Base-by-base conservation (phyloP, 2,888 invertebrate genomes). In the Tetragonisca angustula region DNA sequence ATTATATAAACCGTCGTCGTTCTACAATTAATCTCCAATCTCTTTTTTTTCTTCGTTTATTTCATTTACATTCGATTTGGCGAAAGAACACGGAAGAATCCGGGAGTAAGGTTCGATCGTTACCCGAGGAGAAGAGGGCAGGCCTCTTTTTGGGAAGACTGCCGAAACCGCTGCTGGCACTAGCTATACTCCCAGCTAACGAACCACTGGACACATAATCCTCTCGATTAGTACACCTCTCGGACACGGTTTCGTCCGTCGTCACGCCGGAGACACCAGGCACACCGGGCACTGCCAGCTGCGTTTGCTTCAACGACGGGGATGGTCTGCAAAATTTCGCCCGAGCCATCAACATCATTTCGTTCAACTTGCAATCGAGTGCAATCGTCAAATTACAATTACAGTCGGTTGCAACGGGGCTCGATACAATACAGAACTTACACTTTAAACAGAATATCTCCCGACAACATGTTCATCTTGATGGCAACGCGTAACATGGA, bases 371-470 rank as follows among this genome's bases (percentile, higher is more conserved):
- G n/a, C n/a, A n/a, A n/a, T 5, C n/a, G 0, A n/a, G n/a, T 13
- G 5, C 3, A 15, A n/a, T 56, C n/a, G n/a, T n/a, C 0, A 0
- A 15, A n/a, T 4, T 11, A 5, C 0, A 4, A n/a, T n/a, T n/a
- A 19, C 11, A 19, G 24, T 4, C 0, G 0, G 36, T 36, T 36
- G 36, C 36, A 36, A 36, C 36, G 36, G 0, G 36, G 9, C 36
- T 36, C 9, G 9, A 9, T 17, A 9, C 15, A 9, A n/a, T 13
- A n/a, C 1, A 0, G 17, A 3, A 17, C 98, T 96, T 95, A 99
- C 99, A 98, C 98, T 97, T 99, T 99, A 94, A 99, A 99, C 88
- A 99, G 97, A 90, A 99, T 98, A 95, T 99, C 99, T 71, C 99
- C 99, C 69, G 98, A 97, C 90, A 98, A 96, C 97, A 99, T 98